Percentiles rank a stretch among this genome's conserved stretches.
phyloP scores from a whole-genome alignment of 30 jellyfish, hydroid and myxozoan species.

The Hydractinia echinata region DNA sequence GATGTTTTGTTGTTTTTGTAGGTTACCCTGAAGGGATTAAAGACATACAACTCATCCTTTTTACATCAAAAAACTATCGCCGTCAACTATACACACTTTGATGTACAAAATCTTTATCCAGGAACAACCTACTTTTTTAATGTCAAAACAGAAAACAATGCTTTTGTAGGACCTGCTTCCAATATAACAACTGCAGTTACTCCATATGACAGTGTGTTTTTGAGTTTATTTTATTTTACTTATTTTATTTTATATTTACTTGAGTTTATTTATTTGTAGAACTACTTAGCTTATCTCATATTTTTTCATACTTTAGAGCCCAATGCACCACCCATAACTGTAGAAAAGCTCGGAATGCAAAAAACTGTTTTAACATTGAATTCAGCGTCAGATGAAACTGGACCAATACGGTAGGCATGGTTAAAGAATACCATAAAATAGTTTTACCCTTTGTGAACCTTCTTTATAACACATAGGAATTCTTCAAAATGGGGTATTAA shows the following conservation, averaged over 20 bases:
- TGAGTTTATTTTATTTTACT: too few relatives aligned
- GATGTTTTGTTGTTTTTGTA: background rate
- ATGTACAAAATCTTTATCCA: background rate
- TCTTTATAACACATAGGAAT: too few relatives aligned
- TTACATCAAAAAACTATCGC: background rate
- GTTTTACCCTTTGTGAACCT: too few relatives aligned
- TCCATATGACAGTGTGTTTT: background rate
- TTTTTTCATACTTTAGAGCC: background rate
- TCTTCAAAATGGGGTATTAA: too few relatives aligned
- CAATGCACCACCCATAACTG: background rate
- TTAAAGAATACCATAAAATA: too few relatives aligned
- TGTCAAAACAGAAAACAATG: constrained; percentile 2
- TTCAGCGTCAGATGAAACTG: background rate
- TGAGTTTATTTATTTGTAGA: too few relatives aligned
- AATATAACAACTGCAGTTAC: background rate
- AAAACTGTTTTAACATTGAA: background rate
- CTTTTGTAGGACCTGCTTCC: background rate
- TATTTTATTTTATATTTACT: too few relatives aligned
- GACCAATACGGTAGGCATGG: too few relatives aligned
- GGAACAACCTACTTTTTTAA: background rate
- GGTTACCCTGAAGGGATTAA: background rate
- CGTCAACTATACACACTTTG: background rate
- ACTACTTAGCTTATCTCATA: too few relatives aligned
- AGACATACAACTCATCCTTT: background rate
- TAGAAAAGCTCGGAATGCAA: background rate